Percentiles rank a stretch among this genome's conserved stretches.
Evolutionary conservation across 2,113 vertebrate species (phyloP).

Genomic region (Chloroceryle aenea): DNA sequence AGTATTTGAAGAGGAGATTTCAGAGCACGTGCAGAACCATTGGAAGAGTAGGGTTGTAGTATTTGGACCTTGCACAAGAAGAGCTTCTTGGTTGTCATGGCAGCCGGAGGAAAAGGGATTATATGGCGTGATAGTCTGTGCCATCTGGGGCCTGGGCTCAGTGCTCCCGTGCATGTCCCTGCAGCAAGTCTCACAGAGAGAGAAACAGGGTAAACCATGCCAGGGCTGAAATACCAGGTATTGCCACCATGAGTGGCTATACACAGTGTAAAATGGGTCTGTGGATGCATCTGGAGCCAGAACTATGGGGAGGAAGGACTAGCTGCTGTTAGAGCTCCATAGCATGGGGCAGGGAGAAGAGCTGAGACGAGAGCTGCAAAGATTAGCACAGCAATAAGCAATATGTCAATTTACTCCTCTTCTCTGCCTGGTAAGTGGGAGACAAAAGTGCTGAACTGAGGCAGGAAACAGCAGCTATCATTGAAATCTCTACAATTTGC

Average conservation of each 20-base stretch:
- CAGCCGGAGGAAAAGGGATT: background rate
- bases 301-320: background rate
- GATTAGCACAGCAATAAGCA: background rate
- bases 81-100: background rate
- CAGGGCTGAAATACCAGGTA: background rate
- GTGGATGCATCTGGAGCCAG: rapidly evolving
- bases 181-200: background rate
- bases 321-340: background rate
- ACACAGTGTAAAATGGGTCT: background rate
- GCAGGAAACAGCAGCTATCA: background rate
- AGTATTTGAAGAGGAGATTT: background rate
- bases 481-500: background rate
- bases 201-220: background rate
- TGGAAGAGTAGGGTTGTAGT: background rate
- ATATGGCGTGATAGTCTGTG: background rate
- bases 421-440: background rate
- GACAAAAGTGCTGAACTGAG: background rate
- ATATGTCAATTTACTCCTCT: background rate
- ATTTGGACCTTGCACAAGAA: background rate
- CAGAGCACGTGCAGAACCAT: rapidly evolving
- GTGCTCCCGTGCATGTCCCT: background rate
- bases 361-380: background rate
- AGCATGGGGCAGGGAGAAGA: background rate
- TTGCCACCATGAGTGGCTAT: background rate
- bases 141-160: background rate